Evolutionary conservation across 2,797 vertebrate species (phyloP), one percentile per base, ranked within the genome.

Genomic region (Potorous gilbertii): DNA sequence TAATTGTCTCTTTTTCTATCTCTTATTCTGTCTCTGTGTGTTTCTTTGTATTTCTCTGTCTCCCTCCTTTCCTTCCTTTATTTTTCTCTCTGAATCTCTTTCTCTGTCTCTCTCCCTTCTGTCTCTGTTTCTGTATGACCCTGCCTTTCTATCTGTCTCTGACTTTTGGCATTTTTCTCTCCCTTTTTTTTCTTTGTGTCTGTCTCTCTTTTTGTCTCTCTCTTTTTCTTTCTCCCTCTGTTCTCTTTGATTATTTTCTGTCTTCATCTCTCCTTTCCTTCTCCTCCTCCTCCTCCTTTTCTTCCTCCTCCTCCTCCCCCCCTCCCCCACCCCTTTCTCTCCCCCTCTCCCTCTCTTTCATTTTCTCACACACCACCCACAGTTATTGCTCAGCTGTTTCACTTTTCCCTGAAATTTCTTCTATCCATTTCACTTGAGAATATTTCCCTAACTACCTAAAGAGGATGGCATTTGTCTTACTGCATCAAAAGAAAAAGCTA

Each of bases 381-480:
- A 54, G 54, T 28, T 90, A 2, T 90, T 52, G 31, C 12, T 90
- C 27, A 52, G 52, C 52, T 90, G 29, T 52, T 29, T 90, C 54
- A 54, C 54, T 54, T 90, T 90, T 16, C 27, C 14, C 27, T 90
- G 46, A 90, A 54, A 54, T 90, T 29, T 93, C 56, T 55, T 93
- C 90, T 90, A 96, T 92, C 94, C 29, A 56, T 92, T 90, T 8
- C 92, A 4, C 95, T 93, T 95, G 66, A 93, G 91, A 66, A 57
- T 90, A 55, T 55, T 92, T 92, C n/a, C 21, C 93, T 90, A 90
- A 94, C 52, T 93, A 28, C 91, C 81, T 89, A 95, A 54, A 31
- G 28, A 90, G 57, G 62, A 74, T 93, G 94, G 90, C 90, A 95
- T 96, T 95, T 92, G 89, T 96, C 90, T 96, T 95, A 91, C 90